A percentile compares a stretch with the other conserved stretches of the same genome.
Evolutionary conservation across 2,797 vertebrate species (phyloP).

Genomic region (Sarcoramphus papa): DNA sequence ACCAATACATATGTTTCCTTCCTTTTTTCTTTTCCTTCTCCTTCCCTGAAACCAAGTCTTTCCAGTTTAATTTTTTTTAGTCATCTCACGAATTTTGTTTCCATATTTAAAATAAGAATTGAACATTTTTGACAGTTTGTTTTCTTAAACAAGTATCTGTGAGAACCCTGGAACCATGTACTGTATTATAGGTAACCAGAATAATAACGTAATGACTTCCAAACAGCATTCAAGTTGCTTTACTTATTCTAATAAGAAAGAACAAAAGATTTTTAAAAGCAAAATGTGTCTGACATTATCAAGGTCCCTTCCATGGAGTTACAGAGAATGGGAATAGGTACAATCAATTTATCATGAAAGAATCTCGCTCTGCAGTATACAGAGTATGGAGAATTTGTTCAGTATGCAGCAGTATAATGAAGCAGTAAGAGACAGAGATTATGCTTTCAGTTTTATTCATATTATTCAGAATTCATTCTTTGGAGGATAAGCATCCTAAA

Average conservation of each 20-base stretch:
- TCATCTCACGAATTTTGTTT: background rate
- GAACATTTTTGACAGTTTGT: conserved; percentile 45
- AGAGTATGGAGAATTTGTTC: conserved; percentile 1
- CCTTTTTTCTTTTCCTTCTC: background rate
- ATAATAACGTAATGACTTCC: conserved; percentile 12
- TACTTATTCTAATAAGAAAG: conserved; percentile 50
- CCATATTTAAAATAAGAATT: conserved; percentile 22
- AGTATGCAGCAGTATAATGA: conserved; percentile 36
- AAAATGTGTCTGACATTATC: conserved; percentile 49
- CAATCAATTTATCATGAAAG: conserved; percentile 55
- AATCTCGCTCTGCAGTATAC: background rate
- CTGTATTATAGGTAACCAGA: conserved; percentile 29
- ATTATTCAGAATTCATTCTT: conserved; percentile 55
- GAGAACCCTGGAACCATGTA: conserved; percentile 24
- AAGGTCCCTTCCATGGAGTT: background rate
- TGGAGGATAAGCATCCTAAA: conserved; percentile 54
- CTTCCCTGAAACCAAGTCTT: background rate
- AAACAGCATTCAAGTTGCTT: conserved; percentile 34
- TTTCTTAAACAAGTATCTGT: conserved; percentile 42
- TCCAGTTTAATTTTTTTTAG: conserved; percentile 8
- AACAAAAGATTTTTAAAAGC: conserved; percentile 61
- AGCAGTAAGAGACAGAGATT: conserved; percentile 39
- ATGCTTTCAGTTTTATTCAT: conserved; percentile 62
- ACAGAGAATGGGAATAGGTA: conserved; percentile 26
- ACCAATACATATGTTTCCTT: background rate